phyloP scores from a whole-genome alignment of 2,113 vertebrate species.

The Columbina picui region DNA sequence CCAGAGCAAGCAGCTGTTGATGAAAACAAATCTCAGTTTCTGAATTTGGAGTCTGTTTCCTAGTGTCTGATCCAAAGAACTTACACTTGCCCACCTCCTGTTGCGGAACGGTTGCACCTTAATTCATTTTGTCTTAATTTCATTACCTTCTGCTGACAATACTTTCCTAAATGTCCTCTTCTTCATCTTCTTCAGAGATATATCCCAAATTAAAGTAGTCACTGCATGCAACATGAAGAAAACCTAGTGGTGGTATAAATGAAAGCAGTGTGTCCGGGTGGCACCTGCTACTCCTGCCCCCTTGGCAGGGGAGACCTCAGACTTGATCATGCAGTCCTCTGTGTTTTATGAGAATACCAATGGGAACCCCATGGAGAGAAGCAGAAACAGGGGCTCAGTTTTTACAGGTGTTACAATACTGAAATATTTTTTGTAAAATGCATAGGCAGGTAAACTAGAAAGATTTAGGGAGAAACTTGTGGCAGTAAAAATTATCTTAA shows the following conservation, averaged over 20 bases:
- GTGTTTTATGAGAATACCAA: not conserved
- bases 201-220: not conserved
- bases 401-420: not conserved
- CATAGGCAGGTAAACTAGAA: not conserved
- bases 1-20: not conserved
- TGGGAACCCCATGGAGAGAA: not conserved
- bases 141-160: not conserved
- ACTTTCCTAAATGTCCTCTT: not conserved
- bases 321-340: not conserved
- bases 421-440: not conserved
- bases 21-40: not conserved
- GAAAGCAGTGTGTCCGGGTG: not conserved
- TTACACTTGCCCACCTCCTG: not conserved
- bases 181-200: accelerated
- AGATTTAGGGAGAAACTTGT: not conserved
- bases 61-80: not conserved
- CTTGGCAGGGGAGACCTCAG: not conserved
- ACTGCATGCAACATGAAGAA: not conserved
- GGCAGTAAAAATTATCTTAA: not conserved
- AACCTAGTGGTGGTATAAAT: not conserved
- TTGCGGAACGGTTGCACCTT: not conserved
- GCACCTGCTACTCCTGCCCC: not conserved
- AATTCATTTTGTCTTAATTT: not conserved
- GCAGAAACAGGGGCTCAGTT: accelerated
- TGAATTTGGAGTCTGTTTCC: not conserved